Percentiles rank a stretch among this genome's conserved stretches.
Evolutionary conservation across 2,113 vertebrate species (phyloP).

Genomic region (Carassius carassius): DNA sequence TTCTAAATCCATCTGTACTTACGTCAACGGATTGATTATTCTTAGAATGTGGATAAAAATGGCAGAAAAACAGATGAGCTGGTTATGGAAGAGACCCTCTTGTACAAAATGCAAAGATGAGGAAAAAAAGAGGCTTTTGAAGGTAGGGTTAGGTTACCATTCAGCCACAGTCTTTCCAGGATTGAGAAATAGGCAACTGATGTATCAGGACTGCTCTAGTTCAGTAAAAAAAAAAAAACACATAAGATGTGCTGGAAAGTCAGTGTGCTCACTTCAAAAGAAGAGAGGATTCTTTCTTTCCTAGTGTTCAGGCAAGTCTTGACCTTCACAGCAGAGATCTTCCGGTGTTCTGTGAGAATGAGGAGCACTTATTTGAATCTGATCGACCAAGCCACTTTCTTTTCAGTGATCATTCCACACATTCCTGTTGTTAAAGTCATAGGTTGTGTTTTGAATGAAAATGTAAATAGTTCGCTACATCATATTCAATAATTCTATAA

Average conservation of each 20-base stretch:
- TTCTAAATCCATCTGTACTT: neutral
- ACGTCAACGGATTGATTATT: neutral
- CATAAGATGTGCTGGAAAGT: neutral
- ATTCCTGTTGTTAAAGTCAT: neutral
- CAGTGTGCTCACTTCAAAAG: neutral
- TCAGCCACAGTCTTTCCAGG: neutral
- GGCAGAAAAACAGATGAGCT: neutral
- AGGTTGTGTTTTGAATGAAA: neutral
- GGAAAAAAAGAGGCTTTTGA: neutral
- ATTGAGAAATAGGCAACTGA: slow-evolving; percentile 14
- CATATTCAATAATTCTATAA: too few relatives aligned
- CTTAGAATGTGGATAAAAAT: neutral
- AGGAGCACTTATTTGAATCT: neutral
- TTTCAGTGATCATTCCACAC: neutral
- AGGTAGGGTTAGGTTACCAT: neutral
- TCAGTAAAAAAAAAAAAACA: too few relatives aligned
- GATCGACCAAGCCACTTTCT: neutral
- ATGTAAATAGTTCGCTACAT: neutral
- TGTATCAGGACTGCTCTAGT: neutral
- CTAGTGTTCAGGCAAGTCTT: slow-evolving; percentile 1
- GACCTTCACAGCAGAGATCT: neutral
- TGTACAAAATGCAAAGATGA: neutral
- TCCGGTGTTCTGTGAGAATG: neutral
- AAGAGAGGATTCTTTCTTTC: slow-evolving; percentile 2
- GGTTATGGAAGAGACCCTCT: neutral